Base-by-base conservation (phyloP, 1,140 invertebrate genomes). In the Meloidogyne exigua region DNA sequence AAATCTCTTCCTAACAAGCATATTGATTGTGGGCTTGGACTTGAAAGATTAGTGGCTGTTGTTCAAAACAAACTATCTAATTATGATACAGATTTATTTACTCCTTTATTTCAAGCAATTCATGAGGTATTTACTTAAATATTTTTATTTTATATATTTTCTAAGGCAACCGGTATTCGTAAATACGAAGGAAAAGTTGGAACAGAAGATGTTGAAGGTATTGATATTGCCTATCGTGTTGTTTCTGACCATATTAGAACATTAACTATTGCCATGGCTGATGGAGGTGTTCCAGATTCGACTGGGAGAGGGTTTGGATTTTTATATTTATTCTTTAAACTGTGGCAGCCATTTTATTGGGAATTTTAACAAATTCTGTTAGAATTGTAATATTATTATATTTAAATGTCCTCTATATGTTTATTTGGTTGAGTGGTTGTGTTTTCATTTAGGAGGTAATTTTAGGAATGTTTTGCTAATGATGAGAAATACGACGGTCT, bases 191-290 rank as follows among this genome's bases (percentile, higher is more conserved):
- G 96, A 0, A 92, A 92, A 88, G 92, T 99, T 70, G 96, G 96
- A 11, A 89, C 89, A 76, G 95, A 94, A 67, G 97, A 99, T 90
- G 88, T 86, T 39, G 93, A 98, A 90, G 94, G 95, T 39, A 91
- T 96, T 71, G 97, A 99, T 88, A 99, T 99, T 96, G 96, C 97
- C 11, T 99, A 99, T 87, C 90, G 97, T 84, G 96, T 99, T 28
- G 89, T 99, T 72, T 96, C 96, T 77, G 97, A 99, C 90, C 97
- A 99, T 90, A 94, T 94, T 65, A 90, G 97, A 82, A 99, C 96
- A 21, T 89, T 99, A 67, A 98, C 96, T 0, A 94, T 99, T 87
- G 94, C 96, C 62, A 89, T 99, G 65, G 91, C 95, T 77, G 97
- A 99, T 91, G 96, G 96, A 57, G 72, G 72, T 11, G 21, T 65